A percentile compares a stretch with the other conserved stretches of the same genome.
phyloP scores from a whole-genome alignment of 2,888 invertebrate genomes.

The Cosmopolites sordidus region DNA sequence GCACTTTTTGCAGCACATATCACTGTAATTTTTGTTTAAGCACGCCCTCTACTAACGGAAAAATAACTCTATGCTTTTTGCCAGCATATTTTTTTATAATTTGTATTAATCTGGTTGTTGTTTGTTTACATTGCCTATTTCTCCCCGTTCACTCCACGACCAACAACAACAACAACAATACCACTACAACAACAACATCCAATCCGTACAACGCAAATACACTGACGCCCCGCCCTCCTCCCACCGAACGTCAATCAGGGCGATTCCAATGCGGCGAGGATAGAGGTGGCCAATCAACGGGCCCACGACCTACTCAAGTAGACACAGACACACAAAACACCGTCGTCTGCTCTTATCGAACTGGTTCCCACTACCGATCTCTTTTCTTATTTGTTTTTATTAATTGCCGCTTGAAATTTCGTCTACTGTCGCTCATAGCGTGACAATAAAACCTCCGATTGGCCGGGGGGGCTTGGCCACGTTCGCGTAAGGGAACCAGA shows the following conservation, averaged over 20 bases:
- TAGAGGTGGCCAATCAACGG: constrained; percentile 94
- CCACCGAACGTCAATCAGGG: constrained; percentile 53
- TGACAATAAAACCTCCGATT: background rate
- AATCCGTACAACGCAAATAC: constrained; percentile 21
- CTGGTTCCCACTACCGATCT: constrained; percentile 20
- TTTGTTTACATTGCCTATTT: constrained; percentile 44
- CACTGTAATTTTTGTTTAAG: constrained; percentile 2
- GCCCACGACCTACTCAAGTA: constrained; percentile 95
- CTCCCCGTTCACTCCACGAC: constrained; percentile 42
- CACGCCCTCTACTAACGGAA: background rate
- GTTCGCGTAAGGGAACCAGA: background rate
- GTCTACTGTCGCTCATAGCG: background rate
- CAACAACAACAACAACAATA: constrained; percentile 28
- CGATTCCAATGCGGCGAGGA: constrained; percentile 91
- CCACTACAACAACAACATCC: constrained; percentile 37
- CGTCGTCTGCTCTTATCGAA: constrained; percentile 7
- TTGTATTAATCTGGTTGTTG: constrained; percentile 45
- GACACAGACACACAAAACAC: constrained; percentile 46
- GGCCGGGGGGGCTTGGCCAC: background rate
- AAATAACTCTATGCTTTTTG: background rate
- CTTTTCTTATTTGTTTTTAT: background rate
- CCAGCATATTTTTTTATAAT: background rate
- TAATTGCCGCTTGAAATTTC: constrained; percentile 5
- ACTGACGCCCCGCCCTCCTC: constrained; percentile 29
- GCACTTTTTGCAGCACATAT: no score